Evolutionary conservation across 2,888 invertebrate species (phyloP).

Genomic region (Arrhopalites spinosus): DNA sequence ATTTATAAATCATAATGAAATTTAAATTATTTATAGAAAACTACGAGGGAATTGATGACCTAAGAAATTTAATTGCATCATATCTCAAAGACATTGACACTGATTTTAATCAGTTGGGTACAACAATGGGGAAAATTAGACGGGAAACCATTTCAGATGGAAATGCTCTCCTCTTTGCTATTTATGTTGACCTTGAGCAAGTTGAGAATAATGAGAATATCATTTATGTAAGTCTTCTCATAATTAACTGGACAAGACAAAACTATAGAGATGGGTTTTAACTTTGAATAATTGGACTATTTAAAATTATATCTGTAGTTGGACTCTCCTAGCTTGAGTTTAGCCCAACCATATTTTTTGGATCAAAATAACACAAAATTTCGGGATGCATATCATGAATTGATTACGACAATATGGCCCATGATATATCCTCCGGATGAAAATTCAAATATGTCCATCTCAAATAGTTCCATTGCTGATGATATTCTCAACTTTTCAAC

Average conservation of each 20-base stretch:
- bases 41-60: slow-evolving; percentile 24
- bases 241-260: background rate
- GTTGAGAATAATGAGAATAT: slow-evolving; percentile 44
- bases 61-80: background rate
- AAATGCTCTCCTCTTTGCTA: slow-evolving; percentile 42
- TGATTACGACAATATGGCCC: slow-evolving; percentile 43
- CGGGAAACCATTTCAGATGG: slow-evolving; percentile 40
- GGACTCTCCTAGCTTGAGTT: slow-evolving; percentile 37
- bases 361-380: slow-evolving; percentile 28
- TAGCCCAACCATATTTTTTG: slow-evolving; percentile 31
- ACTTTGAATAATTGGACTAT: background rate
- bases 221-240: slow-evolving; percentile 44
- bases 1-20: background rate
- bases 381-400: slow-evolving; percentile 42
- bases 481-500: slow-evolving; percentile 69
- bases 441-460: slow-evolving; percentile 59
- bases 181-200: slow-evolving; percentile 50
- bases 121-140: slow-evolving; percentile 46
- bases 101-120: slow-evolving; percentile 35
- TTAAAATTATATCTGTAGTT: slow-evolving; percentile 28
- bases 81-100: background rate
- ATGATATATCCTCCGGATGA: slow-evolving; percentile 41
- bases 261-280: too few species aligned
- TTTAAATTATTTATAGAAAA: slow-evolving; percentile 5
- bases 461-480: slow-evolving; percentile 67